Base-by-base conservation (phyloP, 2,888 invertebrate genomes). In the Acrobasis consociella region DNA sequence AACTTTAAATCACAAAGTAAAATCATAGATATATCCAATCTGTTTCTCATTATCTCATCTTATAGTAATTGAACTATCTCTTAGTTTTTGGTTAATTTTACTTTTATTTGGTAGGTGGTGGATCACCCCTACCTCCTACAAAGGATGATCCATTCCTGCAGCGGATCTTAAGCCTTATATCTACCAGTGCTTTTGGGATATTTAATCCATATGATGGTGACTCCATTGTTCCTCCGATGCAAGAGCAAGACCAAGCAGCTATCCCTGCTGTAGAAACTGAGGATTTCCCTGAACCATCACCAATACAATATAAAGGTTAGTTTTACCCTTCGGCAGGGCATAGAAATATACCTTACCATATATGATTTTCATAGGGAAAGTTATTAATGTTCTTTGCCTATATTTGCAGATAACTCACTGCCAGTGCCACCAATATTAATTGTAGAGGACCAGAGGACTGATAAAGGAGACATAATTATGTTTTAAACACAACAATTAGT, bases 191-290 rank as follows among this genome's bases (percentile, higher is more conserved):
- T 62, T 38, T 62, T 22, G 56, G 62, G 9, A 31, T 62, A 37
- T 62, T 11, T 39, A 62, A 62, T 16, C 49, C 22, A 9, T 56
- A 50, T 50, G 62, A 62, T 13, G 58, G 39, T 39, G 62, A 62
- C 22, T 31, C 31, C 31, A 38, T 31, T 60, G 51, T 39, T 59
- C 13, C 13, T 13, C 3, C 39, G 11, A 9, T 39, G 9, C 39
- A 39, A 39, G 39, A 9, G 11, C 9, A 39, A 10, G 8, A 9
- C 9, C 5, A 39, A 39, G 11, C 42, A 11, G 42, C 13, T 11
- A 42, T 13, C 11, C 10, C 11, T 10, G 13, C 11, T 8, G 2
- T 42, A 13, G 42, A 42, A 2, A 13, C 42, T 3, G 42, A 42
- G 2, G 13, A 42, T 42, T 10, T 42, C 1, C 13, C 9, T 42